Conservation (phyloP, 2,797 vertebrate genomes). For the Cossypha caffra region DNA sequence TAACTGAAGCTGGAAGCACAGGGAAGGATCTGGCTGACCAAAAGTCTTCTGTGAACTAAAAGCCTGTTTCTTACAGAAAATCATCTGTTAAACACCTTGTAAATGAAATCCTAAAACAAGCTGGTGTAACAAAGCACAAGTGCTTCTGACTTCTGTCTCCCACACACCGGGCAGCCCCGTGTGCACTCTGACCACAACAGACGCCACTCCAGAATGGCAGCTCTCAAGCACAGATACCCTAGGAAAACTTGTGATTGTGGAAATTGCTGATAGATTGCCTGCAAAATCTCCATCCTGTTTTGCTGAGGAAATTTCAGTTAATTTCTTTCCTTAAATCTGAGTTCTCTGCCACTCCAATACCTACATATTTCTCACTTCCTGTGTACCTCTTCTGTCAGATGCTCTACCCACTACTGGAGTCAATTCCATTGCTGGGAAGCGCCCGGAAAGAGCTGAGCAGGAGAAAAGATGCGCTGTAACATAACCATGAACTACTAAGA, state of each 20-base stretch:
- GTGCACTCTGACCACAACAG: neutral
- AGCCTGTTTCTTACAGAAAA: neutral
- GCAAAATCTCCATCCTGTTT: neutral
- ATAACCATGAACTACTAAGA: neutral
- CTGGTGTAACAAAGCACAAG: neutral
- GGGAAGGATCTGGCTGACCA: neutral
- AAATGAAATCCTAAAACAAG: neutral
- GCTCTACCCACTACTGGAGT: neutral
- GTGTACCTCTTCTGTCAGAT: neutral
- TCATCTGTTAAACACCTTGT: neutral
- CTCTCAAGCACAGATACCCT: neutral
- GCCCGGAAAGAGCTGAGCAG: neutral
- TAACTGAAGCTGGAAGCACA: neutral
- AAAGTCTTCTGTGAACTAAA: neutral
- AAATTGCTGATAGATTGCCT: neutral
- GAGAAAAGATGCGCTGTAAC: neutral
- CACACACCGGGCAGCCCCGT: fast-evolving
- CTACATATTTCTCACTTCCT: neutral
- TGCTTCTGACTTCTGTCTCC: neutral
- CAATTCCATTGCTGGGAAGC: neutral
- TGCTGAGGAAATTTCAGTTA: neutral
- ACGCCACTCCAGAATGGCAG: neutral
- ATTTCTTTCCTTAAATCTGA: neutral
- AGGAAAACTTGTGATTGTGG: neutral
- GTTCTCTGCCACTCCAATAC: neutral